phyloP scores from a whole-genome alignment of 2,888 invertebrate species.

The Marronus borbonicus region DNA sequence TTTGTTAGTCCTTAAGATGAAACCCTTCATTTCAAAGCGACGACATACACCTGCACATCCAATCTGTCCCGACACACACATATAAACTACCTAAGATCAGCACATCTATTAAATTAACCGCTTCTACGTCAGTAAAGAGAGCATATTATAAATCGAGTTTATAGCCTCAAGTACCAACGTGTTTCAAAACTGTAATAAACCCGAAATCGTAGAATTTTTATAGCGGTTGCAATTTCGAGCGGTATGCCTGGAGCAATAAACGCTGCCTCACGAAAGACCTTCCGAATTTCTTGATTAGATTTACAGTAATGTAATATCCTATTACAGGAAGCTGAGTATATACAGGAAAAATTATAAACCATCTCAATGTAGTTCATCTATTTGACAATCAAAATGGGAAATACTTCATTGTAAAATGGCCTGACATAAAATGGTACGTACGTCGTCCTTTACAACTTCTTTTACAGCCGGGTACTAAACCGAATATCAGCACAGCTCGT shows the following conservation, averaged over 20 bases:
- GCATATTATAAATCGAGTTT: conserved; percentile 14
- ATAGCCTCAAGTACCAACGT: conserved; percentile 22
- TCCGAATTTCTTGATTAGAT: conserved; percentile 6
- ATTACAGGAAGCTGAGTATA: neutral
- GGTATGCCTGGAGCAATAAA: conserved; percentile 10
- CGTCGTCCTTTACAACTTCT: neutral
- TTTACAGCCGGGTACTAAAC: no score
- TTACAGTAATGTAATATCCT: conserved; percentile 15
- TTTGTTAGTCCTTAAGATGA: no score
- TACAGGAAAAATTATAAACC: neutral
- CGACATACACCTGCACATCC: no score
- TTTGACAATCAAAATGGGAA: neutral
- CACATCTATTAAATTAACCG: conserved; percentile 7
- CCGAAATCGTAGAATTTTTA: conserved; percentile 33
- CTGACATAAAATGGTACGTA: neutral
- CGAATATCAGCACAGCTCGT: no score
- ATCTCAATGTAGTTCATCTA: neutral
- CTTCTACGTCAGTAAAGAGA: conserved; percentile 17
- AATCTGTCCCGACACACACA: neutral
- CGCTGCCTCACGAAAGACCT: conserved; percentile 4
- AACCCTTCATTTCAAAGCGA: no score
- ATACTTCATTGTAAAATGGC: neutral
- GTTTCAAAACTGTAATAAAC: conserved; percentile 20
- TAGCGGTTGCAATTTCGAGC: conserved; percentile 20
- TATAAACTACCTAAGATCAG: neutral